Conservation (phyloP, 2,113 vertebrate genomes). For the Morone saxatilis region DNA sequence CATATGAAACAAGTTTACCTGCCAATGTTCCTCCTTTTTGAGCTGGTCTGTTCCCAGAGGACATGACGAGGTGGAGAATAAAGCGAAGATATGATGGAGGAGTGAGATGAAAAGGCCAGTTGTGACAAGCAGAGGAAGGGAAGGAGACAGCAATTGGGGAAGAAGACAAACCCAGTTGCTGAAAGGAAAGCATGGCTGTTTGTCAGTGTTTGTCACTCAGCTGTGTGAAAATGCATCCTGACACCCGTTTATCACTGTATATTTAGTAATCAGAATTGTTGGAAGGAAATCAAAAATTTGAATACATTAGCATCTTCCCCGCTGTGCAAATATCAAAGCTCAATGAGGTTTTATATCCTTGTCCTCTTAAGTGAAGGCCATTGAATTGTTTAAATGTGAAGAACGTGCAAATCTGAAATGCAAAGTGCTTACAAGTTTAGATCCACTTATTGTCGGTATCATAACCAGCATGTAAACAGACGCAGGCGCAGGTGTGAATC, state of each 20-base stretch:
- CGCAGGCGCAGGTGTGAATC: conserved; percentile 44
- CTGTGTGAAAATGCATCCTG: conserved; percentile 49
- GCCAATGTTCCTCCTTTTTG: conserved; percentile 13
- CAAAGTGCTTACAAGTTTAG: conserved; percentile 1
- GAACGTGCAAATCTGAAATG: conserved; percentile 15
- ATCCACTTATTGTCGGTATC: conserved; percentile 28
- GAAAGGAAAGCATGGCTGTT: conserved; percentile 47
- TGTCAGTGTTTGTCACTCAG: conserved; percentile 62
- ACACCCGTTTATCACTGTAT: conserved; percentile 58
- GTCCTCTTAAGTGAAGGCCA: conserved; percentile 43
- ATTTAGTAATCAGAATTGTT: conserved; percentile 51
- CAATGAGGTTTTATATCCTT: conserved; percentile 37
- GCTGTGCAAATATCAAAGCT: conserved; percentile 56
- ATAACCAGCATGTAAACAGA: conserved; percentile 21
- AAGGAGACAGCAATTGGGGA: conserved; percentile 41
- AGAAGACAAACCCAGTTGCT: conserved; percentile 48
- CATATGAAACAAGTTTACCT: conserved; percentile 57
- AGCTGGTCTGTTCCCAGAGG: conserved; percentile 44
- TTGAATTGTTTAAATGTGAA: conserved; percentile 52
- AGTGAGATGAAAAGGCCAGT: conserved; percentile 68
- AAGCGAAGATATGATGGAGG: conserved; percentile 54
- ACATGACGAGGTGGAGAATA: conserved; percentile 31
- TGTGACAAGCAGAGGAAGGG: conserved; percentile 61
- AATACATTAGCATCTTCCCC: conserved; percentile 60
- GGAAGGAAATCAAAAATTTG: conserved; percentile 48